Evolutionary conservation across 2,797 vertebrate genomes (phyloP), one percentile per base, ranked within the genome.

Genomic region (Darevskia nairensis): DNA sequence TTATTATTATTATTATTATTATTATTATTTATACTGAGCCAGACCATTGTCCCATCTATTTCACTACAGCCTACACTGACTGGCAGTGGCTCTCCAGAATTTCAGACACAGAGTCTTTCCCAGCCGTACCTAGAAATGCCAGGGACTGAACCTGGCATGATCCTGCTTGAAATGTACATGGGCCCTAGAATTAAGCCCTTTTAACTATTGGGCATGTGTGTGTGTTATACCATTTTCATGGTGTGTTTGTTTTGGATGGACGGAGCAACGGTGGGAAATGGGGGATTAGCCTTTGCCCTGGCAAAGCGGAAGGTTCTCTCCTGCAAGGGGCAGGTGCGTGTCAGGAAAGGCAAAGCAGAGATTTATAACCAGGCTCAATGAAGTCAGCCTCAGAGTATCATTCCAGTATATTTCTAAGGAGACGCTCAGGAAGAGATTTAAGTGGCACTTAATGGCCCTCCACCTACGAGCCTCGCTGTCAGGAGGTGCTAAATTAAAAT

Each of bases 401-500:
- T 95, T 93, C 93, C 94, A 92, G 88, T 94, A 93, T 92, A 89
- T 94, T 95, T 94, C 92, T 95, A 94, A 94, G 69, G 92, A 93
- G 93, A 90, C 80, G 84, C 87, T 94, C 90, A 95, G 91, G 92
- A 96, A 95, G 90, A 95, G 94, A 94, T 96, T 95, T 96, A 97
- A 96, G 93, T 94, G 94, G 93, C 92, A 93, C 94, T 96, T 96
- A 96, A 94, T 89, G 90, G 84, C 95, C 94, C 89, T 91, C 84
- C 89, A 93, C 92, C 93, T 92, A 85, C 86, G 87, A 91, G 66
- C 86, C 87, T 88, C 46, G 86, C 93, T 96, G 94, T 96, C 96
- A 93, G 87, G 84, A 92, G 94, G 90, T 1, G 88, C 95, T 96
- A 96, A 97, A 96, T 95, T 96, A 95, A 95, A 96, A 95, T 15